A percentile compares a stretch with the other conserved stretches of the same genome.
phyloP scores from a whole-genome alignment of 2,797 vertebrate species.

The Rhinophrynus dorsalis region DNA sequence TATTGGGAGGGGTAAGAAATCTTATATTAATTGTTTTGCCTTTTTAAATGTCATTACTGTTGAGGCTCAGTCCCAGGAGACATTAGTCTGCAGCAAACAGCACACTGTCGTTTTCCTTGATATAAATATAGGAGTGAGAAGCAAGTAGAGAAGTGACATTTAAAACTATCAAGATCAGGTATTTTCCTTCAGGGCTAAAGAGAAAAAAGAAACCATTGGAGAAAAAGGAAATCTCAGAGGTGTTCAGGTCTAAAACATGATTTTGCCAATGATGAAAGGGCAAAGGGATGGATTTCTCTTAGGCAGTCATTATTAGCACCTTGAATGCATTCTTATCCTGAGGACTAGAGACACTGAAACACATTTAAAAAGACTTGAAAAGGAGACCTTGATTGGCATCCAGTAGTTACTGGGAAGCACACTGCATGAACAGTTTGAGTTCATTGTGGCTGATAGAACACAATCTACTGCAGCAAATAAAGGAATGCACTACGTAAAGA shows the following conservation, averaged over 20 bases:
- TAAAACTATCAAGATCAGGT: constrained; percentile 49
- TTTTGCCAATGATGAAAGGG: constrained; percentile 45
- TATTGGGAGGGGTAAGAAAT: constrained; percentile 28
- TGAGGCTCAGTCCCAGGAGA: constrained; percentile 31
- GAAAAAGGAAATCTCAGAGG: constrained; percentile 49
- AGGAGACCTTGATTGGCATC: constrained; percentile 21
- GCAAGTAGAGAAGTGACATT: constrained; percentile 38
- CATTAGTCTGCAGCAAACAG: constrained; percentile 13
- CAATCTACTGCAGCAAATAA: constrained; percentile 3
- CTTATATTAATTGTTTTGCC: constrained; percentile 36
- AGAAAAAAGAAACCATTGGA: constrained; percentile 22
- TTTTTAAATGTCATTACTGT: constrained; percentile 25
- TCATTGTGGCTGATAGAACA: not conserved
- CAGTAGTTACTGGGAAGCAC: not conserved
- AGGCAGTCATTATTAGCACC: constrained; percentile 45
- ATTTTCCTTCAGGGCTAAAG: constrained; percentile 45
- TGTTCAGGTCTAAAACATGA: constrained; percentile 43
- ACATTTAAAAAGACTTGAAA: constrained; percentile 19
- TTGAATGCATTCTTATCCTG: constrained; percentile 42
- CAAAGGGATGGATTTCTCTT: constrained; percentile 41
- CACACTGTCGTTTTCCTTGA: constrained; percentile 23
- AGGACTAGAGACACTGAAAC: constrained; percentile 12
- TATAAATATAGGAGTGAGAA: constrained; percentile 45
- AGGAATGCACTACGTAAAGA: not conserved
- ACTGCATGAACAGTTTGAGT: not conserved